Evolutionary conservation across 2,888 invertebrate genomes (phyloP).

Genomic region (Oxystoma pomonae): DNA sequence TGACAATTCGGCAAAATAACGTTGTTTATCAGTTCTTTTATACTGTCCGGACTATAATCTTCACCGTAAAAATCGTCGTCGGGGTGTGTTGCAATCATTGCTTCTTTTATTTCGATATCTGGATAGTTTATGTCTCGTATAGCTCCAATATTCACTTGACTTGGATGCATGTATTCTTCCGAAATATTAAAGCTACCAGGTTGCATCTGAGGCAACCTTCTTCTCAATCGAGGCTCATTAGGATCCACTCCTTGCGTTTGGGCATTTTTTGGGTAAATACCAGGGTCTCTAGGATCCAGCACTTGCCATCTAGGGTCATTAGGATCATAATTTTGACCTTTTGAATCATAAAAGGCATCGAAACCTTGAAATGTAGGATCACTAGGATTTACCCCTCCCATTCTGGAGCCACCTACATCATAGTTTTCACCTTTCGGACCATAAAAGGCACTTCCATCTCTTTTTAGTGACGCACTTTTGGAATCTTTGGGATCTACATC

Average conservation of each 20-base stretch:
- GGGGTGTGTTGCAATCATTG: conserved; percentile 29
- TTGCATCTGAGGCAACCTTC: conserved; percentile 23
- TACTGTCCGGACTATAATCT: conserved; percentile 29
- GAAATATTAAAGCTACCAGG: conserved; percentile 23
- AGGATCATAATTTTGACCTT: not conserved
- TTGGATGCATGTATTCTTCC: conserved; percentile 38
- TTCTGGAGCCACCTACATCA: not conserved
- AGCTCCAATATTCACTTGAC: conserved; percentile 38
- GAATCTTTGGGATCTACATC: too few species aligned
- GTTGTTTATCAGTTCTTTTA: conserved; percentile 30
- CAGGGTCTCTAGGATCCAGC: not conserved
- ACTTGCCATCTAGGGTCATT: not conserved
- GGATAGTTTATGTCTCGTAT: conserved; percentile 41
- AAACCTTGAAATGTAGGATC: not conserved
- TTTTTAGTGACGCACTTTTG: too few species aligned
- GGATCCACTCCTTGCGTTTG: not conserved
- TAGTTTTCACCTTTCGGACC: not conserved
- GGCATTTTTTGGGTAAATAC: not conserved
- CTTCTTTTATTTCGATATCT: conserved; percentile 32
- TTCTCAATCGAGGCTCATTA: conserved; percentile 10
- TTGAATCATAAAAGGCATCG: not conserved
- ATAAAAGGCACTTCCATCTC: not conserved
- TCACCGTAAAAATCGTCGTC: conserved; percentile 3
- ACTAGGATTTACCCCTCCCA: not conserved
- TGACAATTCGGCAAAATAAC: conserved; percentile 52